Base-by-base conservation (phyloP, 1,140 invertebrate genomes). In the Drosophila gunungcola region DNA sequence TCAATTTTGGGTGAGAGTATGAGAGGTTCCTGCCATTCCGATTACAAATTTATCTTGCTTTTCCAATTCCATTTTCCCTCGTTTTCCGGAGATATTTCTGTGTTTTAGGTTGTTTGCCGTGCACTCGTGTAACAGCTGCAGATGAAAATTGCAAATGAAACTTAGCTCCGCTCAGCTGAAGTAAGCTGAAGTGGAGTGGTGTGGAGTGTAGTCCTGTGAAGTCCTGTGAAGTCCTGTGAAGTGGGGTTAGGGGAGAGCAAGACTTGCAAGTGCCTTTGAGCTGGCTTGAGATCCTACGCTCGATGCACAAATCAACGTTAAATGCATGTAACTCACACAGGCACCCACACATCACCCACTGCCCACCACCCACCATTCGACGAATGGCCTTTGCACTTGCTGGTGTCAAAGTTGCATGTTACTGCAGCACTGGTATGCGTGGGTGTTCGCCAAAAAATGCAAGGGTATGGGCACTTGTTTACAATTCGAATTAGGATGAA, bases 61-160 rank as follows among this genome's bases (percentile, higher is more conserved):
- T 80, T 78, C 55, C 79, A 83, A 89, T 89, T 89, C 72, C 70
- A 41, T 73, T 79, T 88, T 76, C 51, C 63, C 25, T 36, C 58
- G 61, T 65, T 51, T 55, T 12, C 13, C 36, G 29, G 29, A 49
- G 36, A 70, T 70, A 42, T 70, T 39, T 34, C 65, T 70, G 60
- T 84, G 60, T 67, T 41, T 41, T 64, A 29, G 62, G 52, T 34
- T 83, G 62, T 82, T 48, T 79, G 69, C 74, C 58, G 36, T 67
- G 53, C 73, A 80, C 77, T 78, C 67, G 36, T 78, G 84, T 70
- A 84, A 78, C 84, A 89, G 76, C 84, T 89, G 84, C 77, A 84
- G 80, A 78, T 84, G 80, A 89, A 89, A 89, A 89, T 84, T 89
- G 80, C 84, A 89, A 89, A 89, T 89, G 80, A 78, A 89, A 89